Evolutionary conservation across 2,113 vertebrate species (phyloP).

Genomic region (Grammomys dolichurus): DNA sequence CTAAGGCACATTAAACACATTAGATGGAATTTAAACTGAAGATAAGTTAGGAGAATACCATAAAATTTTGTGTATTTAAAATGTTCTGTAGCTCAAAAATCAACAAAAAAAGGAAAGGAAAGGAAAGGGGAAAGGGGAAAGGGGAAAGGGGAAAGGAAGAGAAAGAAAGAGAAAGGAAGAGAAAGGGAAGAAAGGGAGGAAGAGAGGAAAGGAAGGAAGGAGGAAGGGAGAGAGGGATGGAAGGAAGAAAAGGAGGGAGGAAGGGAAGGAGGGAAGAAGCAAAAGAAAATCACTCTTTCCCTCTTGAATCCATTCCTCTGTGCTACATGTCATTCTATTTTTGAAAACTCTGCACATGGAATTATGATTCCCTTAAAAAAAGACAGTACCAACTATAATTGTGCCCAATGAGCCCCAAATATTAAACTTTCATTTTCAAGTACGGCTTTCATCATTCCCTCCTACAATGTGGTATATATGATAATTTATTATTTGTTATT

Average conservation of each 20-base stretch:
- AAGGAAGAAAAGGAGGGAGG: too few species aligned
- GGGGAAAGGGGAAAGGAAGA: accelerated
- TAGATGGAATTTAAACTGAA: background rate
- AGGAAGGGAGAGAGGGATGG: too few species aligned
- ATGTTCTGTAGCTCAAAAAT: constrained; percentile 12
- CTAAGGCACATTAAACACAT: background rate
- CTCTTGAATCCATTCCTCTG: constrained; percentile 7
- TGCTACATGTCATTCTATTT: background rate
- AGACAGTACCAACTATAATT: constrained; percentile 63
- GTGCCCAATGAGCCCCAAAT: constrained; percentile 73
- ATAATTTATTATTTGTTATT: constrained; percentile 77
- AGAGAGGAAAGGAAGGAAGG: accelerated
- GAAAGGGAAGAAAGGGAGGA: accelerated
- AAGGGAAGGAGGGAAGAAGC: background rate
- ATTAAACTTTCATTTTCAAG: constrained; percentile 77
- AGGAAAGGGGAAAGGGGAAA: accelerated
- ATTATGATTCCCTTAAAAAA: constrained; percentile 57
- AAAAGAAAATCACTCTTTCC: background rate
- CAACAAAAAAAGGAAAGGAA: background rate
- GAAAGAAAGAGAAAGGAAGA: background rate
- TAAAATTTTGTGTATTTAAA: constrained; percentile 30
- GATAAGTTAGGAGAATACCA: background rate
- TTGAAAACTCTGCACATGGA: constrained; percentile 14
- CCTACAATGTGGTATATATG: constrained; percentile 39
- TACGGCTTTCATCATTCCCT: constrained; percentile 71